A percentile compares a stretch with the other conserved stretches of the same genome.
Conservation (phyloP, 2,797 vertebrate genomes). For the Sitta carolinensis region DNA sequence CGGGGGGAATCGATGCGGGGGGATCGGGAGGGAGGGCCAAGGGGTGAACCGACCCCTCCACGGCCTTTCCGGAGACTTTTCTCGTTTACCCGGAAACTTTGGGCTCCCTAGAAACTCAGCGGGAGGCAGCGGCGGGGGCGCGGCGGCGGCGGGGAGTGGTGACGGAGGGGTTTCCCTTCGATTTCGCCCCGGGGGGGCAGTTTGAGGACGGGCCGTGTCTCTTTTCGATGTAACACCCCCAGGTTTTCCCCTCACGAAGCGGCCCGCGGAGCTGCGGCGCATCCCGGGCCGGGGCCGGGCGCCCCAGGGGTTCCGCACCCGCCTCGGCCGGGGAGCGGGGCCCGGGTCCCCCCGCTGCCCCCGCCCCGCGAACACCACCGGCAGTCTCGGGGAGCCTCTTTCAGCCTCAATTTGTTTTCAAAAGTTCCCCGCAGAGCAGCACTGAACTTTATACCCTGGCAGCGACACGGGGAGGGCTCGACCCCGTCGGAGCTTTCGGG, state of each 20-base stretch:
- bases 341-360: neutral
- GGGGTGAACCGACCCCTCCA: neutral
- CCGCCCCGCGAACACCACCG: neutral
- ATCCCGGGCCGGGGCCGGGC: neutral
- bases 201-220: neutral
- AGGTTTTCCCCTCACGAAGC: neutral
- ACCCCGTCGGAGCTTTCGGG: neutral
- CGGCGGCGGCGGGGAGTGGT: neutral
- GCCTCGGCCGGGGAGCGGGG: neutral
- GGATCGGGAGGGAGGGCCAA: no score
- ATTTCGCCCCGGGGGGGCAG: neutral
- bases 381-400: neutral
- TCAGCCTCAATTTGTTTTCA: slow-evolving; percentile 54
- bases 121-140: neutral
- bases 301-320: neutral
- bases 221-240: neutral
- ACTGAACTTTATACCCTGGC: slow-evolving; percentile 60
- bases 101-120: neutral
- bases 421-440: slow-evolving; percentile 33
- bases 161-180: neutral
- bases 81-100: slow-evolving; percentile 51
- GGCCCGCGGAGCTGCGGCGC: neutral
- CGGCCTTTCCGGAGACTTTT: neutral
- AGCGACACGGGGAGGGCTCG: neutral
- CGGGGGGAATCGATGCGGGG: neutral